These are phyloP conservation scores for Temnothorax curvispinosus DNA, from an alignment of 1,140 invertebrate species.

Conservation along the genomic window DNA sequence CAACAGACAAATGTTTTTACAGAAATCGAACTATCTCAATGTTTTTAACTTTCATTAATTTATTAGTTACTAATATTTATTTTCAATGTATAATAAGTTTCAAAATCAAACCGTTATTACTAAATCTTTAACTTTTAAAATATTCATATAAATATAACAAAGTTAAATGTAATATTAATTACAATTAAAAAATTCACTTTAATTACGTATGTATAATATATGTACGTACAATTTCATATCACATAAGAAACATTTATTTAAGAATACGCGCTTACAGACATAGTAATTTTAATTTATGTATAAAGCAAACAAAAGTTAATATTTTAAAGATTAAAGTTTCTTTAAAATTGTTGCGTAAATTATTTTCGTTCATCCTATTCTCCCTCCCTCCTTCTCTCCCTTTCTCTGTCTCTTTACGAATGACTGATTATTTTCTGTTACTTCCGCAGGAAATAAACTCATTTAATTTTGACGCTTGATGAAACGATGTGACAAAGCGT, in stretches of 20 bases:
- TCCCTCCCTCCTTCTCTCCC: not conserved
- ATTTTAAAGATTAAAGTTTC: constrained; percentile 1
- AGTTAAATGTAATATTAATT: not conserved
- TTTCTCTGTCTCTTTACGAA: not conserved
- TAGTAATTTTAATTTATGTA: not conserved
- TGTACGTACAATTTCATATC: not conserved
- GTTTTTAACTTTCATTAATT: not conserved
- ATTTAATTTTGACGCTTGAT: constrained; percentile 10
- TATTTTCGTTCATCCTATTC: not conserved
- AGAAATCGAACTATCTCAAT: not conserved
- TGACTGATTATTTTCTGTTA: not conserved
- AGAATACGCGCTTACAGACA: not conserved
- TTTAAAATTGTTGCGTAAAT: not conserved
- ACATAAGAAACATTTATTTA: constrained; percentile 5
- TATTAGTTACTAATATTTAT: not conserved
- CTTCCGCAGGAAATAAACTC: not conserved
- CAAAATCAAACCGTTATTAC: not conserved
- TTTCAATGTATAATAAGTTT: not conserved
- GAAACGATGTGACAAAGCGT: not conserved
- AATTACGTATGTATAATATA: not conserved
- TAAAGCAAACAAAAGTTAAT: not conserved
- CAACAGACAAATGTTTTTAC: not conserved
- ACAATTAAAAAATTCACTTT: not conserved
- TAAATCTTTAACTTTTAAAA: not conserved
- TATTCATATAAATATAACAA: not conserved